Base-by-base conservation (phyloP, 2,888 invertebrate species). In the Smittia aterrima region DNA sequence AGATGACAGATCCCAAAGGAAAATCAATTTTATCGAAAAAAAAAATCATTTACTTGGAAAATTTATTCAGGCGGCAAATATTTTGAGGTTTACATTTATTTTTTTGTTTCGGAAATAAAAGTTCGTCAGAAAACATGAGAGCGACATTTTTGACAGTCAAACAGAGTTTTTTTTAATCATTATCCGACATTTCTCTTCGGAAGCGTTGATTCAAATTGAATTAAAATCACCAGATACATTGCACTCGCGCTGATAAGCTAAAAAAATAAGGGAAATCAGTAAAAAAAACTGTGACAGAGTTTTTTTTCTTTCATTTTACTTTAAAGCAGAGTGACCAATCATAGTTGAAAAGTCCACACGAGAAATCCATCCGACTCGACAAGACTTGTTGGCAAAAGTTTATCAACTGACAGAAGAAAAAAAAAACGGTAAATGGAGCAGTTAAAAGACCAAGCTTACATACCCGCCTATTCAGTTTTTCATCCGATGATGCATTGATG, bases 171-270 rank as follows among this genome's bases (percentile, higher is more conserved):
- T 9, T 25, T 1, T 32, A 6, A 6, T 32, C 32, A 32, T 9
- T 32, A 9, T 32, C 32, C 32, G 9, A 32, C 9, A 9, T 9
- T 32, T 9, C 32, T 32, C 32, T 47, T 47, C 47, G 64, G 27
- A 3, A 64, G 16, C 16, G 25, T 13, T 24, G n/a, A 20, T 13
- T 53, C 41, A 18, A 70, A 70, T 54, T 70, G 70, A 70, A 70
- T 70, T 53, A 70, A 54, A 54, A 70, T 70, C 53, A 70, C 70
- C n/a, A 70, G n/a, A 27, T 64, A 64, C 64, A 64, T 64, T 4
- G 16, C n/a, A 13, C 22, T 22, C 1, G 64, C 64, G 11, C 27
- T 27, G 25, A 64, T 25, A 27, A 64, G 22, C 64, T 64, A 25
- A 20, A 25, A 68, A 68, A 13, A 22, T 40, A 20, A 41, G 40